Evolutionary conservation across 2,888 invertebrate species (phyloP), one percentile per base, ranked within the genome.

Genomic region (Drosophila differens): DNA sequence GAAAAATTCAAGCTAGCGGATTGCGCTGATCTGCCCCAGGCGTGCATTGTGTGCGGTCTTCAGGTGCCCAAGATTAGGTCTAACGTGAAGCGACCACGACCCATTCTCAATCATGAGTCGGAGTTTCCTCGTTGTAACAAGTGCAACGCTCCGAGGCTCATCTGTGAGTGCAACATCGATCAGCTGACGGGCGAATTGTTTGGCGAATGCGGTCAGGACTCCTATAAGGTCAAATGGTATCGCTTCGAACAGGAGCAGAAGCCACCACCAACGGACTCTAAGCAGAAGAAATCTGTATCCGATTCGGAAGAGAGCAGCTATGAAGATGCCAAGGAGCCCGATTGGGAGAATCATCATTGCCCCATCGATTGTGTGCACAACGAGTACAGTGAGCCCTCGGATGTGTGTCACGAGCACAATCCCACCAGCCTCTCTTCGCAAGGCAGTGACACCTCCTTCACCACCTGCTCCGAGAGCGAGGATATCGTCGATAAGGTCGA

Each of bases 151-250:
- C 88, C 88, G 32, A 67, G 85, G 41, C 74, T 91, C 25, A 85
- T 92, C 57, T 92, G 92, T 47, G 92, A 92, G 71, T 91, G 91
- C 81, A 82, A 86, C 51, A 83, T 92, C 7, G 86, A 91, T 41
- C 81, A 70, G 39, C 33, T 83, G 55, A 92, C 91, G 2, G 85
- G 89, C 32, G 76, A 85, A 35, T 35, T 83, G 60, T 81, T 66
- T n/a, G 82, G 83, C 1, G 92, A 92, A 25, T 92, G 92, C 33
- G 88, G 92, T 19, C 91, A 91, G 69, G 92, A 91, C 19, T 90
- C 92, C 5, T 92, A 83, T 62, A 82, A 90, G 64, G 92, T 92
- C 44, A 84, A 83, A 28, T 92, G 92, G 92, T 77, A 86, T 37
- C 89, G 91, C 6, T 19, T 87, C 22, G 84, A 92, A 54, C 68